phyloP scores from a whole-genome alignment of 2,888 invertebrate species.

The Ferrisia virgata region DNA sequence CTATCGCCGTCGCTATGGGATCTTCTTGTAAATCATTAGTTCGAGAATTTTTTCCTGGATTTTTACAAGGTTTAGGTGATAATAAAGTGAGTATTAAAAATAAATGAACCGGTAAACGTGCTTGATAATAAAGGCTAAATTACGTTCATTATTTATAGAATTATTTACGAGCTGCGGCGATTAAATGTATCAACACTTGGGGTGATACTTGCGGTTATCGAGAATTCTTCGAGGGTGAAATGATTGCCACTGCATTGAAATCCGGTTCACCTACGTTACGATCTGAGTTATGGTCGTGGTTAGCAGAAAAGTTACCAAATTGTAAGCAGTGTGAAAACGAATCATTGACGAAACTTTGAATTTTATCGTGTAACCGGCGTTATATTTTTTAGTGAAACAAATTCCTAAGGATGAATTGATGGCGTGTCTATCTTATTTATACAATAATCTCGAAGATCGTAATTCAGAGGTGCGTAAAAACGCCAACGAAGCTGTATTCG shows the following conservation, averaged over 20 bases:
- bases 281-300: slow-evolving; percentile 79
- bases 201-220: slow-evolving; percentile 76
- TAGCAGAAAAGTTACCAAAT: slow-evolving; percentile 74
- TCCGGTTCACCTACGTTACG: slow-evolving; percentile 78
- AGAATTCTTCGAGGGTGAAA: slow-evolving; percentile 83
- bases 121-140: slow-evolving; percentile 53
- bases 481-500: slow-evolving; percentile 82
- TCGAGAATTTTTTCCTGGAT: slow-evolving; percentile 76
- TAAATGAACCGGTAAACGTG: background rate
- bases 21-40: slow-evolving; percentile 72
- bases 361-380: background rate
- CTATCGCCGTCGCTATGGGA: slow-evolving; percentile 79
- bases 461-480: slow-evolving; percentile 87
- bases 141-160: slow-evolving; percentile 60
- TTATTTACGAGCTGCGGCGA: slow-evolving; percentile 75
- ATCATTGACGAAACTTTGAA: background rate
- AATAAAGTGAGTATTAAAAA: slow-evolving; percentile 62
- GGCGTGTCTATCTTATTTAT: slow-evolving; percentile 72
- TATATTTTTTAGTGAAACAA: slow-evolving; percentile 59
- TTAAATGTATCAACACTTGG: slow-evolving; percentile 82
- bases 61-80: slow-evolving; percentile 65
- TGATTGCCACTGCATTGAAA: slow-evolving; percentile 82
- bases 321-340: slow-evolving; percentile 56
- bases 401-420: slow-evolving; percentile 78
- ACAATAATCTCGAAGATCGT: slow-evolving; percentile 82